Base-by-base conservation (phyloP, 2,797 vertebrate genomes). In the Thamnophis elegans region DNA sequence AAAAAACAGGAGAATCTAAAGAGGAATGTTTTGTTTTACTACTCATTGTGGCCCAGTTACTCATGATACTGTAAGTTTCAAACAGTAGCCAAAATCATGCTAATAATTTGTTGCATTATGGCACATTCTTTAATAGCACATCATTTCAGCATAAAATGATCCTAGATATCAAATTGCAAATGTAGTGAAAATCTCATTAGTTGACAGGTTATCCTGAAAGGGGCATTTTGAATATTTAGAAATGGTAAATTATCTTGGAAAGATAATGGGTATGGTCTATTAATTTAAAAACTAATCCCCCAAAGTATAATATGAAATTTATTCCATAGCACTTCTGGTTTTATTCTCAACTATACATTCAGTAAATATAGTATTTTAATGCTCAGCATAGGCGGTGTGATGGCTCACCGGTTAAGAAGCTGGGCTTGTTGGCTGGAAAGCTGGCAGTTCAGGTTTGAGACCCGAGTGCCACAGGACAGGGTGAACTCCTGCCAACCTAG, bases 71-170 rank as follows among this genome's bases (percentile, higher is more conserved):
- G 54, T 51, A 73, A 54, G 10, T 65, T 53, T 78, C 65, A 55
- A 25, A 78, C 18, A 14, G 36, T 55, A 13, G 25, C 32, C n/a
- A 0, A 93, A 92, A 54, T 91, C 51, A 73, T 91, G 28, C 90
- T 91, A 56, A 1, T 0, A 0, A 14, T 5, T 18, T 92, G 4
- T 59, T n/a, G 42, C 85, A 93, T 26, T 92, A 53, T 36, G 86
- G 68, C 85, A 11, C 0, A 1, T 0, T 10, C 91, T 95, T 96
- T 91, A 93, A 95, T 89, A 94, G 89, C 95, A 91, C 91, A 95
- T 97, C 36, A 42, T 96, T 93, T 91, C 88, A 55, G 89, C 94
- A 96, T 97, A 97, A 97, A 93, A 89, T 93, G 96, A 97, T 97
- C 96, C 94, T 87, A 26, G 62, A 94, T 94, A 92, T 96, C 96